Evolutionary conservation across 2,797 vertebrate genomes (phyloP).

Genomic region (Gymnopithys bicolor): DNA sequence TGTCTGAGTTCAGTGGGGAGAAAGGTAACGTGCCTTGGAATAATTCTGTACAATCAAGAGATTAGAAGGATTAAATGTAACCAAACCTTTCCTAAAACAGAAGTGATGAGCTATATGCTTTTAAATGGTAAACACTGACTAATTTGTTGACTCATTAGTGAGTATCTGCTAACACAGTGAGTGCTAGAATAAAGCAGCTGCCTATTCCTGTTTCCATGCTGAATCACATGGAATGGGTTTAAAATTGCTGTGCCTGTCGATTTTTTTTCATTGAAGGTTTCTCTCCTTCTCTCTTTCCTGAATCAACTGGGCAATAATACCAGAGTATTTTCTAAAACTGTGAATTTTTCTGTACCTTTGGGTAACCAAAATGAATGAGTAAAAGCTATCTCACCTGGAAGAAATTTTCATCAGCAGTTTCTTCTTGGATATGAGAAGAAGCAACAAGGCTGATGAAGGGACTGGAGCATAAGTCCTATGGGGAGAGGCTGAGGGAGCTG

Average conservation of each 20-base stretch:
- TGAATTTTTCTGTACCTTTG: neutral
- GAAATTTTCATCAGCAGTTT: neutral
- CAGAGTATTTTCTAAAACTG: neutral
- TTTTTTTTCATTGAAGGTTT: neutral
- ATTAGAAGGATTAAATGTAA: slow-evolving; percentile 20
- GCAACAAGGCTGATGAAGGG: too few species aligned
- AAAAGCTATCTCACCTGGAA: neutral
- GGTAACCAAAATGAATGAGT: neutral
- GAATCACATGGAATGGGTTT: neutral
- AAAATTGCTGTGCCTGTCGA: neutral
- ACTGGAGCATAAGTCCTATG: too few species aligned
- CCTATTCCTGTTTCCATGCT: neutral
- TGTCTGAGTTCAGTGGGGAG: slow-evolving; percentile 22
- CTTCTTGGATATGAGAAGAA: neutral
- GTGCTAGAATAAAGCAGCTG: neutral
- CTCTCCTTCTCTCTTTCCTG: neutral
- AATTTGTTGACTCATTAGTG: slow-evolving; percentile 12
- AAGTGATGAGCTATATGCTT: neutral
- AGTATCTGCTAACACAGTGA: neutral
- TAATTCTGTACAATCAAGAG: slow-evolving; percentile 34
- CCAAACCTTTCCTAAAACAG: slow-evolving; percentile 24
- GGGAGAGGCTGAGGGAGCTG: too few species aligned
- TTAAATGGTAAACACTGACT: neutral
- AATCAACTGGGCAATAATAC: neutral
- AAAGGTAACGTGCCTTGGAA: slow-evolving; percentile 20